Base-by-base conservation (phyloP, 2,113 vertebrate species). In the Aspidoscelis tigris region DNA sequence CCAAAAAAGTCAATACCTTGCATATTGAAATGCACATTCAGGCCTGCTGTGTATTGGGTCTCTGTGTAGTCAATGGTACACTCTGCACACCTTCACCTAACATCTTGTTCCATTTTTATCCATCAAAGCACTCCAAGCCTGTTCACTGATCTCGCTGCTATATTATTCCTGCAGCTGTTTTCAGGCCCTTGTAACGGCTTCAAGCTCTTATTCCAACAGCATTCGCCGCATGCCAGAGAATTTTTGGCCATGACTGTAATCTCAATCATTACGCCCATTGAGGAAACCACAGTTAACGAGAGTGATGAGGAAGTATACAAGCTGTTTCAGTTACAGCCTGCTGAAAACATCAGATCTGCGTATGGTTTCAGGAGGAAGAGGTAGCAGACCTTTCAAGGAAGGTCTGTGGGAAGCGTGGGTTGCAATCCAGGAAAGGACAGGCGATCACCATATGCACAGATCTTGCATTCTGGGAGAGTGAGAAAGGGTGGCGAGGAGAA, bases 201-300 rank as follows among this genome's bases (percentile, higher is more conserved):
- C 77, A 69, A 87, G 87, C 88, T 85, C 78, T 71, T 71, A 8
- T 87, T 93, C 88, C 88, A 80, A 82, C 83, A 87, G 88, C 47
- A 20, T 14, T 82, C 66, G 75, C 88, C 74, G 73, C n/a, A 71
- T 91, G 93, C 90, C 90, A 93, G 90, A 92, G 85, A 90, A 83
- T 84, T 90, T 70, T 91, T 92, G 90, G 91, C 91, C 89, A 14
- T 18, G 0, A 80, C 85, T 77, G 5, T 55, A 81, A 90, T 1
- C 76, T 75, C 88, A 87, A 76, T 83, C 83, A 90, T 92, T 89
- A 86, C 86, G 88, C 88, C 91, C 88, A 90, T 26, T 74, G 92
- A 91, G 91, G 92, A 94, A 92, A 82, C 73, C 78, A 50, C 85
- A 9, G 65, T 89, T 88, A 89, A 91, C 92, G 91, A 89, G 5